Base-by-base conservation (phyloP, 1,140 invertebrate genomes). In the Solenopsis fugax region DNA sequence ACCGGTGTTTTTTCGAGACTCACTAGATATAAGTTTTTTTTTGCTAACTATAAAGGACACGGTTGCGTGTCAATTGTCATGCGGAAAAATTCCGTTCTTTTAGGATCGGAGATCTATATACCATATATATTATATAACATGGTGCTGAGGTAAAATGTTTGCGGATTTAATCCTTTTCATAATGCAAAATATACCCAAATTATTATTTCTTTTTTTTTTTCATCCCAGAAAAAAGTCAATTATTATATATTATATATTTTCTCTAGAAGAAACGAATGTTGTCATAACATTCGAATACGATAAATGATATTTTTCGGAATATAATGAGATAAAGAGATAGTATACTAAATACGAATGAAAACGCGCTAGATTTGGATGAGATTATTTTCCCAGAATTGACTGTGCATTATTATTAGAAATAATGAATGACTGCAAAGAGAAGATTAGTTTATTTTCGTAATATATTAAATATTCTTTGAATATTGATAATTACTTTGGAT, bases 1-100 rank as follows among this genome's bases (percentile, higher is more conserved):
- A 88, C 50, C n/a, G 48, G 13, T 62, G 41, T 73, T 84, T 56
- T 58, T 78, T 24, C 16, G 58, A 71, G 56, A 88, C 90, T 90
- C 77, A 52, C 52, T 73, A 67, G 76, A 45, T 13, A 16, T 60
- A 78, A 58, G 52, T 29, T 60, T 76, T 50, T n/a, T 65, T 72
- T 64, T 45, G 48, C 24, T 50, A 85, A 87, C 21, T 69, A 21
- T 71, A 64, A 64, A 50, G 24, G 50, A 67, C 37, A 84, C 69
- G 52, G n/a, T 50, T 78, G 65, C 60, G 78, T 80, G 62, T 58
- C 60, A 75, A 56, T 87, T 86, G 78, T 85, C 54, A n/a, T 64
- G 73, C 71, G 45, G 45, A 9, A 52, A 50, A 34, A 71, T 50
- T 29, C 5, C 29, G 37, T 77, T 54, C n/a, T 71, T 13, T 84